Base-by-base conservation (phyloP, 1,140 invertebrate genomes). In the Stegodyphus dumicola region DNA sequence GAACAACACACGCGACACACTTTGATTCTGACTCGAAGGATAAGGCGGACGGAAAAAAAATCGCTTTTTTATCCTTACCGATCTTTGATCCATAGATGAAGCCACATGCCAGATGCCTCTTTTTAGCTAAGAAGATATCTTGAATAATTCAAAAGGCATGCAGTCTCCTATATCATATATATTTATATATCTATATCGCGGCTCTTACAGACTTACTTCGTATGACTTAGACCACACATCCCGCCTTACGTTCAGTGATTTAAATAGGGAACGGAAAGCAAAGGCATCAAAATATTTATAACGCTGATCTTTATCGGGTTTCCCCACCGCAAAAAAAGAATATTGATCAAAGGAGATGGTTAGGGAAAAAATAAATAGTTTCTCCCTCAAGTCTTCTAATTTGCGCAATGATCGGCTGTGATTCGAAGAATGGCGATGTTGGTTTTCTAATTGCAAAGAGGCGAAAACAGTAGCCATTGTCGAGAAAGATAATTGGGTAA, bases 91-190 rank as follows among this genome's bases (percentile, higher is more conserved):
- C 69, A 49, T 7, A 80, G 48, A 80, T 71, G 67, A 71, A 80
- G 77, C 13, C 69, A 54, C 54, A 73, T 80, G 54, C 78, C 69
- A 71, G 67, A 71, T 80, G 78, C 78, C 69, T 80, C 66, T 54
- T 80, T 80, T 71, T 80, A 80, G 54, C 67, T 54, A 71, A 33
- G n/a, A 60, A 53, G 33, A 80, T 48, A 73, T 54, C 78, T 71
- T 80, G 78, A 80, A 80, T 80, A 60, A 80, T 80, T 80, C 78
- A 80, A 71, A 71, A 80, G 78, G 78, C 69, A 71, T 70, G 60
- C 33, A 67, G 51, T 53, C 51, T 69, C 66, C 49, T 18, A 69
- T 51, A 78, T 69, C 33, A 78, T 71, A 80, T 80, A 80, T 71
- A 80, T 56, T 48, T 80, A 53, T 80, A 71, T 80, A 56, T 65